Evolutionary conservation across 2,888 invertebrate genomes (phyloP).

Genomic region (Halictus ligatus): DNA sequence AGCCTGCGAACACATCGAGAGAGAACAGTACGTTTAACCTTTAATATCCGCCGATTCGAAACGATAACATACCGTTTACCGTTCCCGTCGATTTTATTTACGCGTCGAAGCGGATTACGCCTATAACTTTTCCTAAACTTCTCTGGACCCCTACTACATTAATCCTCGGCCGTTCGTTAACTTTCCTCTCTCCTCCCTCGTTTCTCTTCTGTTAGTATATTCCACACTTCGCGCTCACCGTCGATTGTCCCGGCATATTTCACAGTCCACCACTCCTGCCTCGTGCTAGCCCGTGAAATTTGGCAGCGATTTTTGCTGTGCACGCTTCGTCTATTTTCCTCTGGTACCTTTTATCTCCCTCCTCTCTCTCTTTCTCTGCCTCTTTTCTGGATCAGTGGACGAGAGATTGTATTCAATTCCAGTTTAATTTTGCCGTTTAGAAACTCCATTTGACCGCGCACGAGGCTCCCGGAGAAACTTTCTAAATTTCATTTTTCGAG

Average conservation of each 20-base stretch:
- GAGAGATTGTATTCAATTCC: neutral
- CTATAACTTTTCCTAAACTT: slow-evolving; percentile 12
- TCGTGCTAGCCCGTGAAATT: neutral
- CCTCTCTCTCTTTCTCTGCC: neutral
- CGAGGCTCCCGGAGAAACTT: neutral
- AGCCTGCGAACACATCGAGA: neutral
- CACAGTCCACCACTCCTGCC: neutral
- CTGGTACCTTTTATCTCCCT: neutral
- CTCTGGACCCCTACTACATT: neutral
- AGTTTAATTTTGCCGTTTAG: slow-evolving; percentile 5
- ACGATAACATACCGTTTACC: slow-evolving; percentile 1
- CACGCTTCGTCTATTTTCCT: neutral
- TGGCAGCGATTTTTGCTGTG: slow-evolving; percentile 6
- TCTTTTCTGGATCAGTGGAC: neutral
- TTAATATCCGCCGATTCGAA: slow-evolving; percentile 38
- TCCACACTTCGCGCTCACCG: neutral
- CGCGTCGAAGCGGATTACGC: slow-evolving; percentile 1
- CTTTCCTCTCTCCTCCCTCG: neutral
- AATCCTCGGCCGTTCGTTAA: slow-evolving; percentile 1
- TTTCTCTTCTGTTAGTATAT: neutral
- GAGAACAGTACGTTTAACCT: neutral
- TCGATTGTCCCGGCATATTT: neutral
- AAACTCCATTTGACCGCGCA: neutral
- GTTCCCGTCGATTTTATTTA: slow-evolving; percentile 26
- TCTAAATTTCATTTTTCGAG: neutral